Evolutionary conservation across 1,140 invertebrate species (phyloP).

Genomic region (Megalopta genalis): DNA sequence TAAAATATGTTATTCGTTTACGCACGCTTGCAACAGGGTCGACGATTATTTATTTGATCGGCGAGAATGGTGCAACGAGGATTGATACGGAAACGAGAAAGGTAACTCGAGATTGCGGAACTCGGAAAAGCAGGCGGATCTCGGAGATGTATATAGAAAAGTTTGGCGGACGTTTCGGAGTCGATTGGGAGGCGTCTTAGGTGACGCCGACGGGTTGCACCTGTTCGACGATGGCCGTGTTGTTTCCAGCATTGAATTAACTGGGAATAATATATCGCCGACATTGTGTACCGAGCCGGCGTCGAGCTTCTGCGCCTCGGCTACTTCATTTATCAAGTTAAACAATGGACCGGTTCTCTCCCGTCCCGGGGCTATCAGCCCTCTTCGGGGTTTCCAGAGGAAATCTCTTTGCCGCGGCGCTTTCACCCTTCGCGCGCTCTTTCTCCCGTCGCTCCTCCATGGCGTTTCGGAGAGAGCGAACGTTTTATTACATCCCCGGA

Average conservation of each 20-base stretch:
- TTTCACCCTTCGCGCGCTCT: background rate
- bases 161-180: background rate
- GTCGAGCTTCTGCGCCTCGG: conserved; percentile 53
- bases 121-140: background rate
- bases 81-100: background rate
- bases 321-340: conserved; percentile 77
- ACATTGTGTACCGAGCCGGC: conserved; percentile 66
- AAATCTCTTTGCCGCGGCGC: conserved; percentile 11
- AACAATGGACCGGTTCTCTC: conserved; percentile 65
- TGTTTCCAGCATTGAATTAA: conserved; percentile 65
- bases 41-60: too few relatives aligned
- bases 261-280: conserved; percentile 68
- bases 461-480: background rate
- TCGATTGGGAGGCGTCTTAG: background rate
- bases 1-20: too few relatives aligned
- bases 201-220: conserved; percentile 2
- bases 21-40: too few relatives aligned
- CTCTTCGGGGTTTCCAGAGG: conserved; percentile 27
- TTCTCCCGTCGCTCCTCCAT: background rate
- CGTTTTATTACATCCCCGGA: conserved; percentile 19
- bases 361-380: conserved; percentile 10
- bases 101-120: background rate
- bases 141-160: background rate
- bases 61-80: background rate
- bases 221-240: conserved; percentile 12